A percentile compares a stretch with the other conserved stretches of the same genome.
phyloP scores from a whole-genome alignment of 1,140 invertebrate species.

The Phenacoccus solenopsis region DNA sequence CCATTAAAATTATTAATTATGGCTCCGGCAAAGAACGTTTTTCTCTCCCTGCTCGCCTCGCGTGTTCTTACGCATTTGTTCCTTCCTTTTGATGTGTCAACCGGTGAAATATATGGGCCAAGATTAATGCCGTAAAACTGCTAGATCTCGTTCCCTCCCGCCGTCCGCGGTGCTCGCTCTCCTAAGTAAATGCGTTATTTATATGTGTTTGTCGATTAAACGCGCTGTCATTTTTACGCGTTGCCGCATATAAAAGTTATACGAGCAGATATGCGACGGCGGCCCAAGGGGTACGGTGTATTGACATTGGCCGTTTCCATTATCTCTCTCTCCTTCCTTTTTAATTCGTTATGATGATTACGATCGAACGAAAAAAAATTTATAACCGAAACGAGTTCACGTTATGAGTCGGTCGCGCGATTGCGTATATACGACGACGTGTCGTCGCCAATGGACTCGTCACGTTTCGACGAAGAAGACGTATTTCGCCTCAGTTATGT shows the following conservation, averaged over 20 bases:
- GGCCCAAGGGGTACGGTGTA: neutral
- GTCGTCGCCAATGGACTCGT: too few species aligned
- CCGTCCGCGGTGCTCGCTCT: neutral
- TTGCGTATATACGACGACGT: too few species aligned
- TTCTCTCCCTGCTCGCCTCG: conserved; percentile 10
- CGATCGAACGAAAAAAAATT: neutral
- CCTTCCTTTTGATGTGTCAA: conserved; percentile 17
- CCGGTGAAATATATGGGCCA: conserved; percentile 17
- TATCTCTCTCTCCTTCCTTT: neutral
- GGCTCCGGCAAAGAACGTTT: conserved; percentile 16
- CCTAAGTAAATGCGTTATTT: conserved; percentile 15
- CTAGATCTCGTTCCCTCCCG: conserved; percentile 7
- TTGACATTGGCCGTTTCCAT: conserved; percentile 1
- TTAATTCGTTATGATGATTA: neutral
- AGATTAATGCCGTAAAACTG: conserved; percentile 17
- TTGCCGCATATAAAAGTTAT: conserved; percentile 8
- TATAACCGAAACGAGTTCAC: too few species aligned
- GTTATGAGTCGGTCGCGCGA: too few species aligned
- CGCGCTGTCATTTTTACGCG: conserved; percentile 16
- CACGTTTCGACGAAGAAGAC: too few species aligned
- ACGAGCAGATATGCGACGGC: too few species aligned
- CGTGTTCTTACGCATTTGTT: conserved; percentile 12
- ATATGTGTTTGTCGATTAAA: conserved; percentile 18
- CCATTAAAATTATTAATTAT: conserved; percentile 18
- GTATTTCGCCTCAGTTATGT: too few species aligned